These are phyloP conservation scores for Cryptus armator DNA, from an alignment of 2,888 invertebrate species.

Conservation along the genomic window DNA sequence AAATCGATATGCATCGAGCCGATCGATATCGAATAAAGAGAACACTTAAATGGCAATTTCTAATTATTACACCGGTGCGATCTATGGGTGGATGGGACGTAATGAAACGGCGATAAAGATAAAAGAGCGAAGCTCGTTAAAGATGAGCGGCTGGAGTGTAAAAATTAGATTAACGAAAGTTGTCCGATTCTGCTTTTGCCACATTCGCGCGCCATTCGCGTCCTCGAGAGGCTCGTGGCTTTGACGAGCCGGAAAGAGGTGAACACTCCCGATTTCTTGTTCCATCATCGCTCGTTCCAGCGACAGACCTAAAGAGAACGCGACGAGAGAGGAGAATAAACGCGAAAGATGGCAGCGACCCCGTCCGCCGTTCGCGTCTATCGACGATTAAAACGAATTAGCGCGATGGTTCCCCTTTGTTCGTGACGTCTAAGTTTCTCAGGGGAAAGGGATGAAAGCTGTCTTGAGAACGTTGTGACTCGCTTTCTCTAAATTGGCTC, in stretches of 20 bases:
- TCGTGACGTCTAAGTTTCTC: slow-evolving; percentile 44
- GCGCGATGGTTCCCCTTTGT: slow-evolving; percentile 40
- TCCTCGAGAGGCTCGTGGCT: slow-evolving; percentile 20
- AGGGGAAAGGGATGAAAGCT: slow-evolving; percentile 5
- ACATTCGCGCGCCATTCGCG: slow-evolving; percentile 4
- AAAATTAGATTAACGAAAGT: slow-evolving; percentile 72
- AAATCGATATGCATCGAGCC: background rate
- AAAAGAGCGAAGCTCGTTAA: slow-evolving; percentile 64
- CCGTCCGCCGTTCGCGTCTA: slow-evolving; percentile 25
- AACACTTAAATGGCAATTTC: background rate
- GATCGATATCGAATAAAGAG: background rate
- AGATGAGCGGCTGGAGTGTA: slow-evolving; percentile 65
- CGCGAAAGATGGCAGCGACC: slow-evolving; percentile 1
- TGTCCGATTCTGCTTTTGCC: background rate
- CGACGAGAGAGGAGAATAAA: background rate
- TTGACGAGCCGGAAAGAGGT: slow-evolving; percentile 10
- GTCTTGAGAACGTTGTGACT: slow-evolving; percentile 34
- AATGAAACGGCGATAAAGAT: background rate
- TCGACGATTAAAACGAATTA: slow-evolving; percentile 64
- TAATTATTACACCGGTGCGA: background rate
- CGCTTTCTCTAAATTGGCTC: slow-evolving; percentile 49
- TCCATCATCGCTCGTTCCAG: slow-evolving; percentile 11
- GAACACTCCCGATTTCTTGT: slow-evolving; percentile 26
- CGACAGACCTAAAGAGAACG: slow-evolving; percentile 29
- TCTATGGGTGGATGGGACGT: background rate